phyloP scores from a whole-genome alignment of 2,888 invertebrate genomes.

The Neocrepidodera transversa region DNA sequence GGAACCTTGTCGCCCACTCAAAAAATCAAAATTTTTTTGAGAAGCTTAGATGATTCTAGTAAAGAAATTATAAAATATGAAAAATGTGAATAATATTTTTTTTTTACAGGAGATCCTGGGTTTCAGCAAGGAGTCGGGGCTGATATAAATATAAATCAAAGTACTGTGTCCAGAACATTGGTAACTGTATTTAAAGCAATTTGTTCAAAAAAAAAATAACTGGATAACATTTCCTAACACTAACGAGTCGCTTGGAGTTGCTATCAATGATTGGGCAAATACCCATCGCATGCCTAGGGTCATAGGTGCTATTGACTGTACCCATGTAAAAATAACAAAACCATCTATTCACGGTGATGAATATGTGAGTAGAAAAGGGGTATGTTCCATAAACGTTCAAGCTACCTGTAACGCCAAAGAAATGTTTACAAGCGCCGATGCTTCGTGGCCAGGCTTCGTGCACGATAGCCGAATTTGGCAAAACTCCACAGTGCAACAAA shows the following conservation, averaged over 20 bases:
- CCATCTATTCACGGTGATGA: slow-evolving; percentile 26
- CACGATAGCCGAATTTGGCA: slow-evolving; percentile 32
- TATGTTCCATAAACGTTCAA: slow-evolving; percentile 32
- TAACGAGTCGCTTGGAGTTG: slow-evolving; percentile 7
- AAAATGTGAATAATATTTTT: background rate
- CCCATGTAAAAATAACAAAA: slow-evolving; percentile 28
- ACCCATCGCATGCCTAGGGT: slow-evolving; percentile 4
- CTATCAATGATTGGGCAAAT: slow-evolving; percentile 5
- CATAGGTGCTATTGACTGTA: too few relatives aligned
- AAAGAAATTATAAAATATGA: background rate
- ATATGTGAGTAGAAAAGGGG: slow-evolving; percentile 30
- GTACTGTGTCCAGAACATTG: slow-evolving; percentile 9
- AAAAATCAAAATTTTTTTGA: background rate
- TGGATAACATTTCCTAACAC: slow-evolving; percentile 15
- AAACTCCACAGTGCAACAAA: slow-evolving; percentile 26
- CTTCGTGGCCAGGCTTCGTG: slow-evolving; percentile 22
- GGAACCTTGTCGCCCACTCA: background rate
- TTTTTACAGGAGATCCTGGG: slow-evolving; percentile 13
- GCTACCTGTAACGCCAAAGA: slow-evolving; percentile 36
- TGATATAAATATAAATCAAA: background rate
- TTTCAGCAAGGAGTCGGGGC: too few relatives aligned
- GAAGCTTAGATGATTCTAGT: background rate
- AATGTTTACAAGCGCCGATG: slow-evolving; percentile 33
- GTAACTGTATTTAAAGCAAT: slow-evolving; percentile 16
- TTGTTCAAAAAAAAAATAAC: slow-evolving; percentile 23